A percentile compares a stretch with the other conserved stretches of the same genome.
phyloP scores from a whole-genome alignment of 1,140 invertebrate genomes.

The Camponotus vicinus region DNA sequence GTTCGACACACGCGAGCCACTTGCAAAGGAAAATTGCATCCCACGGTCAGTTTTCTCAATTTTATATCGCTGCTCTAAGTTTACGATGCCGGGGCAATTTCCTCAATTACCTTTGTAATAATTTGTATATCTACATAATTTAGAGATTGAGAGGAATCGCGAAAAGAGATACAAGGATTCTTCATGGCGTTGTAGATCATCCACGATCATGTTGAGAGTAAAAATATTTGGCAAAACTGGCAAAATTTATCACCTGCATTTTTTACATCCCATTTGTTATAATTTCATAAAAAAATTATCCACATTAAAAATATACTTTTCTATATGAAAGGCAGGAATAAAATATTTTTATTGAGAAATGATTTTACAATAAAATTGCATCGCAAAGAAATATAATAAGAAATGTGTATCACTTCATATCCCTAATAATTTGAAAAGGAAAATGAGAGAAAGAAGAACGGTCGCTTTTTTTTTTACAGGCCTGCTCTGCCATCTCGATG shows the following conservation, averaged over 20 bases:
- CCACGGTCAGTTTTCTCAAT: slow-evolving; percentile 38
- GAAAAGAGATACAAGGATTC: background rate
- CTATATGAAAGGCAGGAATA: background rate
- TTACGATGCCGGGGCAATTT: slow-evolving; percentile 38
- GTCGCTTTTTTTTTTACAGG: slow-evolving; percentile 85
- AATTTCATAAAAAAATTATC: background rate
- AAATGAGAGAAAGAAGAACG: background rate
- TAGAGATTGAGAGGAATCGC: background rate
- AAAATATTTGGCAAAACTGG: background rate
- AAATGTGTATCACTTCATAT: background rate
- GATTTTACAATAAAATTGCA: background rate
- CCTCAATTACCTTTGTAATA: slow-evolving; percentile 32
- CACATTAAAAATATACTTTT: background rate
- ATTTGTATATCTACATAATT: slow-evolving; percentile 22
- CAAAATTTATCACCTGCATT: background rate
- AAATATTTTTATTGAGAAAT: slow-evolving; percentile 12
- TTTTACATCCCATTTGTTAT: background rate
- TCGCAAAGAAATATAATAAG: background rate
- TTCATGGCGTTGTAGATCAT: background rate
- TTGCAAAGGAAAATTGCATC: slow-evolving; percentile 57
- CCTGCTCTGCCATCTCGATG: slow-evolving; percentile 97
- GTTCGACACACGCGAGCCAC: slow-evolving; percentile 50
- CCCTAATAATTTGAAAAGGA: background rate
- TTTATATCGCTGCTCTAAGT: slow-evolving; percentile 36
- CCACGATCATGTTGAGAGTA: background rate